phyloP scores from a whole-genome alignment of 2,113 vertebrate species.

The Lipophrys pholis region DNA sequence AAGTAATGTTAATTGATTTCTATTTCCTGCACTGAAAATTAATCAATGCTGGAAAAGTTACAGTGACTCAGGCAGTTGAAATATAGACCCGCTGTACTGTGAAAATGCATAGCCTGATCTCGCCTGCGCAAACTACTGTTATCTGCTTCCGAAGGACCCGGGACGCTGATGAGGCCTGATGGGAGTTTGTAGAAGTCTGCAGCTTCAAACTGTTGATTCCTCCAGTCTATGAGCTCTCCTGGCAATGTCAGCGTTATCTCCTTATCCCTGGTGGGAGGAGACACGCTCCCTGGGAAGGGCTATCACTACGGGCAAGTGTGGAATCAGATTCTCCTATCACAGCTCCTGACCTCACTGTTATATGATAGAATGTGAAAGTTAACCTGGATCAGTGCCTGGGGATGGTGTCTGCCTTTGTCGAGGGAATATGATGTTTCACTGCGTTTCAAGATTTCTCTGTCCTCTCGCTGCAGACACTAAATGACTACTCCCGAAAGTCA shows the following conservation, averaged over 20 bases:
- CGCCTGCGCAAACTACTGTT: conserved; percentile 9
- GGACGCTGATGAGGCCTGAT: conserved; percentile 44
- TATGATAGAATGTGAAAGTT: conserved; percentile 70
- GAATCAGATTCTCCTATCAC: conserved; percentile 66
- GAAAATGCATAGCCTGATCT: neutral
- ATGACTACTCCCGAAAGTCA: neutral
- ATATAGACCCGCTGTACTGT: too few relatives aligned
- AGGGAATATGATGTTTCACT: conserved; percentile 68
- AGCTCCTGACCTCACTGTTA: conserved; percentile 65
- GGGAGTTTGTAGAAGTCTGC: conserved; percentile 53
- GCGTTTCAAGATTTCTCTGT: conserved; percentile 32
- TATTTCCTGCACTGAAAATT: too few relatives aligned
- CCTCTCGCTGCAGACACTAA: conserved; percentile 16
- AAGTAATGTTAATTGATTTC: too few relatives aligned
- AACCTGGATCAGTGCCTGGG: conserved; percentile 69
- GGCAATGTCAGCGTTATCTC: conserved; percentile 60
- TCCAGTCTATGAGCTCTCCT: conserved; percentile 37
- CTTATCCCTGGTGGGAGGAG: conserved; percentile 59
- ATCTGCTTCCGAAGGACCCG: conserved; percentile 8
- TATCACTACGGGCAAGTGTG: conserved; percentile 54
- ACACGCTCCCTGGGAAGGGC: conserved; percentile 59
- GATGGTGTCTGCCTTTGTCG: conserved; percentile 58
- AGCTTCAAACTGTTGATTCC: conserved; percentile 59
- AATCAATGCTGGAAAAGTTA: too few relatives aligned
- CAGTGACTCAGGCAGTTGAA: too few relatives aligned